phyloP scores from a whole-genome alignment of 2,888 invertebrate species.

The Celastrina argiolus region DNA sequence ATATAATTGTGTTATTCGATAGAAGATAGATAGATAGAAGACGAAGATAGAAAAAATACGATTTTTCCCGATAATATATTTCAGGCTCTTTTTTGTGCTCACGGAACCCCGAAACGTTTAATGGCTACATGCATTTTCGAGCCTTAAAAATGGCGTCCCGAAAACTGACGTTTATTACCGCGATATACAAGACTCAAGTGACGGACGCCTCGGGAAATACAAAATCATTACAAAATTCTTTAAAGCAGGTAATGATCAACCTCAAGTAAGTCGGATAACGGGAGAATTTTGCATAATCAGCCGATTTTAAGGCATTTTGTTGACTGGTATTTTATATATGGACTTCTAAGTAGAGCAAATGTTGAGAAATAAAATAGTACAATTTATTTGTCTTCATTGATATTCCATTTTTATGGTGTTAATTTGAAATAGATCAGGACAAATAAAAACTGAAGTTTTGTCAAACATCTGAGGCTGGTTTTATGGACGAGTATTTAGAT shows the following conservation, averaged over 20 bases:
- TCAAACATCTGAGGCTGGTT: too few relatives aligned
- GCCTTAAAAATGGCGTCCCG: not conserved
- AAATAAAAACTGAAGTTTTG: too few relatives aligned
- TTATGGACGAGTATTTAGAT: too few relatives aligned
- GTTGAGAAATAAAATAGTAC: not conserved
- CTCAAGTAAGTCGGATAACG: slow-evolving; percentile 4
- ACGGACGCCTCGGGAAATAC: slow-evolving; percentile 9
- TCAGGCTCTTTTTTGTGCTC: too few relatives aligned
- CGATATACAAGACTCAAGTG: not conserved
- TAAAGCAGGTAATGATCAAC: slow-evolving; percentile 2
- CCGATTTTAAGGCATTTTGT: not conserved
- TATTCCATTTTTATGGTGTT: not conserved
- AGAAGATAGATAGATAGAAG: too few relatives aligned
- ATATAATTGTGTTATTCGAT: too few relatives aligned
- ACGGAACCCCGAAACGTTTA: not conserved
- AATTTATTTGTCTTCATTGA: not conserved
- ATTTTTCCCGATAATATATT: too few relatives aligned
- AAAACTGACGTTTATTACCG: slow-evolving; percentile 2
- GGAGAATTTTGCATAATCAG: slow-evolving; percentile 12
- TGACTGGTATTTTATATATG: not conserved
- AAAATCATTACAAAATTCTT: slow-evolving; percentile 12
- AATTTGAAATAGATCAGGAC: too few relatives aligned
- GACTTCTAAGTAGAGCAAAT: not conserved
- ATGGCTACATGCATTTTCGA: not conserved
- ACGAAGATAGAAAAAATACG: too few relatives aligned